Percentiles rank a stretch among this genome's conserved stretches.
Evolutionary conservation across 2,888 invertebrate genomes (phyloP).

Genomic region (Conchocele bisecta): DNA sequence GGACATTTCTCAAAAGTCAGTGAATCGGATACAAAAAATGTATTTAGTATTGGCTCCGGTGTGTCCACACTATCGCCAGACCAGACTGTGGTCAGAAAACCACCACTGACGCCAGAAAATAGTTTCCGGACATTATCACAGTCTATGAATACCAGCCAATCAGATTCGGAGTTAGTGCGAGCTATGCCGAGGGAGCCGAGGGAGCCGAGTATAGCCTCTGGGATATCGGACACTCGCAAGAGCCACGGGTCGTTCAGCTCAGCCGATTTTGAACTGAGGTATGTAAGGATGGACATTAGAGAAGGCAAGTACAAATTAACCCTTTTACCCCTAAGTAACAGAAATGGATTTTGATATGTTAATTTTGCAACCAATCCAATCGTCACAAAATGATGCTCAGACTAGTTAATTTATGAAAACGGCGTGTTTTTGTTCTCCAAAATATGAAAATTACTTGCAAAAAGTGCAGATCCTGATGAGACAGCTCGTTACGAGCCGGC

Average conservation of each 20-base stretch:
- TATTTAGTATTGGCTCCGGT: slow-evolving; percentile 34
- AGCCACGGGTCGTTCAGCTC: slow-evolving; percentile 68
- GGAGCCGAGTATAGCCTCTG: slow-evolving; percentile 62
- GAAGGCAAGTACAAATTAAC: too few relatives aligned
- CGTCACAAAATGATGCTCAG: too few relatives aligned
- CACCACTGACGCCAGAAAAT: background rate
- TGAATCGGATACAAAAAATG: slow-evolving; percentile 40
- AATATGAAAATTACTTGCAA: too few relatives aligned
- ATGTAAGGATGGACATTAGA: slow-evolving; percentile 10
- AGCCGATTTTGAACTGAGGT: slow-evolving; percentile 70
- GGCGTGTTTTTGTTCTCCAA: too few relatives aligned
- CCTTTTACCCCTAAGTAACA: too few relatives aligned
- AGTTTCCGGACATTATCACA: too few relatives aligned
- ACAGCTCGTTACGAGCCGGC: too few relatives aligned
- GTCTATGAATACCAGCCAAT: slow-evolving; percentile 7
- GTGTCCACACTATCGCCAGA: slow-evolving; percentile 19
- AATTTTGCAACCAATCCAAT: too few relatives aligned
- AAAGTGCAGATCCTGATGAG: too few relatives aligned
- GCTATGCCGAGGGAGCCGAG: slow-evolving; percentile 31
- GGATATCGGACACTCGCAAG: slow-evolving; percentile 45
- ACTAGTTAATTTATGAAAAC: too few relatives aligned
- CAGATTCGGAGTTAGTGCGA: slow-evolving; percentile 7
- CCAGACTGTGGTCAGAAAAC: slow-evolving; percentile 3
- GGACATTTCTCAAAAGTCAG: slow-evolving; percentile 44
- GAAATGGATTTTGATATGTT: too few relatives aligned